Base-by-base conservation (phyloP, 2,888 invertebrate genomes). In the Drosophila monieri region DNA sequence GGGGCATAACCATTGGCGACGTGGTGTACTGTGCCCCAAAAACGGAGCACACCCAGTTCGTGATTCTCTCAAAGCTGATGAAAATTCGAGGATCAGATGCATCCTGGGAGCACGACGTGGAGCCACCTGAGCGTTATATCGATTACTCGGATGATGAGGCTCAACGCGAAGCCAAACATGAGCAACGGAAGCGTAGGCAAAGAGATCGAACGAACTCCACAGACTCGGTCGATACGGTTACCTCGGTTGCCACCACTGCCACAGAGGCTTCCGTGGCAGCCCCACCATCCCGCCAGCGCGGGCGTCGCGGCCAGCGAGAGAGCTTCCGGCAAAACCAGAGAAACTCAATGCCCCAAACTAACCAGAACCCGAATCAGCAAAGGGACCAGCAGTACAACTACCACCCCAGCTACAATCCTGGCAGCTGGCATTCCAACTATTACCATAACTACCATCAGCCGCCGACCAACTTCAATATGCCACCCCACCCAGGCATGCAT, bases 61-160 rank as follows among this genome's bases (percentile, higher is more conserved):
- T 97, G 14, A 95, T 97, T 88, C 91, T 96, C 21, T 92, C 94
- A 1, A 94, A 96, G 78, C 93, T 97, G 41, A 92, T 86, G 90
- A 97, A 96, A 90, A 91, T 94, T 59, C 96, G 95, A 91, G 98
- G 97, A 5, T 95, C 95, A 0, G 98, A 98, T 92, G 97, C 97
- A 0, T 96, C 97, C 0, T 97, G 97, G 95, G 93, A 95, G 77
- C 93, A 96, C 89, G 96, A 97, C 89, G 92, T 94, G 46, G 98
- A 98, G 90, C 94, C 95, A 12, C 97, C 97, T 0, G 92, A 93
- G 0, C 93, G 93, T 80, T 94, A 93, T 73, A 78, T 94, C 0
- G 97, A 97, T 30, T 97, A 94, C 91, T 98, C 98, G 0, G 98
- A 98, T 89, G 98, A 98, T 89, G 98, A 98, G 85, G 94, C 95